phyloP scores from a whole-genome alignment of 2,888 invertebrate species.

The Xanthia icteritia region DNA sequence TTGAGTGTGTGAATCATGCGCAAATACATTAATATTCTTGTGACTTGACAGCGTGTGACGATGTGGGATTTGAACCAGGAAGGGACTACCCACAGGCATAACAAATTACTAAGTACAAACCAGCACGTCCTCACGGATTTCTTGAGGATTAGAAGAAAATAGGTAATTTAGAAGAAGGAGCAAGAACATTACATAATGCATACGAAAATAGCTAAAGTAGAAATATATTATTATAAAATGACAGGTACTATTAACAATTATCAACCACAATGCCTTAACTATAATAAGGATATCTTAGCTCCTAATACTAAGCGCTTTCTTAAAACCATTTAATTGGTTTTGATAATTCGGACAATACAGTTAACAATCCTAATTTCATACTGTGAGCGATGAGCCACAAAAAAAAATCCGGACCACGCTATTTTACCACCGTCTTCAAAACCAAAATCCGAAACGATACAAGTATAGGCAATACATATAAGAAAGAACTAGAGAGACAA shows the following conservation, averaged over 20 bases:
- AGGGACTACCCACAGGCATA: slow-evolving; percentile 3
- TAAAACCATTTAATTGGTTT: no score
- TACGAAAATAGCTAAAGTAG: not conserved
- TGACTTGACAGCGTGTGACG: slow-evolving; percentile 17
- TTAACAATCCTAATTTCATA: no score
- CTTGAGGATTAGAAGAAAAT: not conserved
- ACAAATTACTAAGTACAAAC: slow-evolving; percentile 22
- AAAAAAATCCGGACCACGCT: no score
- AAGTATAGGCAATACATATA: no score
- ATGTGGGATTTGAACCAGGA: slow-evolving; percentile 43
- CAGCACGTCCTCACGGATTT: not conserved
- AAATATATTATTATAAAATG: no score
- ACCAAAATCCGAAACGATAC: no score
- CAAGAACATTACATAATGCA: not conserved
- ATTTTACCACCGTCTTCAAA: no score
- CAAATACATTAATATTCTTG: slow-evolving; percentile 47
- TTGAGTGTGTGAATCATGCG: slow-evolving; percentile 49
- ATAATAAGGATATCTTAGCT: not conserved
- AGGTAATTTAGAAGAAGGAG: not conserved
- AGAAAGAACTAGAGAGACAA: no score
- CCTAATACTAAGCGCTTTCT: not conserved
- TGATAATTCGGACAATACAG: no score
- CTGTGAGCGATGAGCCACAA: no score
- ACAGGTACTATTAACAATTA: no score
- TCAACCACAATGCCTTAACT: no score